Evolutionary conservation across 1,140 invertebrate genomes (phyloP).

Genomic region (Philopotamus ludificatus): DNA sequence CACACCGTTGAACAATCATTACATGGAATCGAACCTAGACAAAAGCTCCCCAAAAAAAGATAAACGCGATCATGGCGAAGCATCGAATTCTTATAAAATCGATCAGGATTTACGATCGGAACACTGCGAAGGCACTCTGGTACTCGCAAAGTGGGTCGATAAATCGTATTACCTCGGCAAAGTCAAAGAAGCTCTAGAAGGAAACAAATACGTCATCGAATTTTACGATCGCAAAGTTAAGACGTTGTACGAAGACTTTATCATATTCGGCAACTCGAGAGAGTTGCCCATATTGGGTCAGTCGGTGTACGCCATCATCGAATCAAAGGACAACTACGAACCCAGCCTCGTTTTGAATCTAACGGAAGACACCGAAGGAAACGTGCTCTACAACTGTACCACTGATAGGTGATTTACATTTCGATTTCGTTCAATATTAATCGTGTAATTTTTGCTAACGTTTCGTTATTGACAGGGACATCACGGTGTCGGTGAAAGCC

Average conservation of each 20-base stretch:
- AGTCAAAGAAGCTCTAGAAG: constrained; percentile 55
- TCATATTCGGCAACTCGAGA: constrained; percentile 56
- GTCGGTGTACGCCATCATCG: constrained; percentile 53
- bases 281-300: constrained; percentile 53
- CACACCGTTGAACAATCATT: constrained; percentile 14
- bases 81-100: not conserved
- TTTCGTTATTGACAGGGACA: constrained; percentile 45
- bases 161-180: constrained; percentile 62
- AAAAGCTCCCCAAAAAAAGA: constrained; percentile 7
- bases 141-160: constrained; percentile 64
- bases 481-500: constrained; percentile 50
- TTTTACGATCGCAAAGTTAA: constrained; percentile 63
- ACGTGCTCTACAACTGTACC: constrained; percentile 52
- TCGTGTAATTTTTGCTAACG: not conserved
- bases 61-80: not conserved
- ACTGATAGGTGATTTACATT: constrained; percentile 51
- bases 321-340: constrained; percentile 54
- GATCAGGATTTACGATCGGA: not conserved
- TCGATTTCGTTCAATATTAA: not conserved
- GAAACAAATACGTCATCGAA: constrained; percentile 60
- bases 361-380: constrained; percentile 50
- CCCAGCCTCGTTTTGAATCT: constrained; percentile 51
- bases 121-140: constrained; percentile 51
- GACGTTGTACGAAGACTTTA: constrained; percentile 58
- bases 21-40: not conserved